Evolutionary conservation across 1,140 invertebrate genomes (phyloP), one percentile per base, ranked within the genome.

Genomic region (Brachystomella parvula): DNA sequence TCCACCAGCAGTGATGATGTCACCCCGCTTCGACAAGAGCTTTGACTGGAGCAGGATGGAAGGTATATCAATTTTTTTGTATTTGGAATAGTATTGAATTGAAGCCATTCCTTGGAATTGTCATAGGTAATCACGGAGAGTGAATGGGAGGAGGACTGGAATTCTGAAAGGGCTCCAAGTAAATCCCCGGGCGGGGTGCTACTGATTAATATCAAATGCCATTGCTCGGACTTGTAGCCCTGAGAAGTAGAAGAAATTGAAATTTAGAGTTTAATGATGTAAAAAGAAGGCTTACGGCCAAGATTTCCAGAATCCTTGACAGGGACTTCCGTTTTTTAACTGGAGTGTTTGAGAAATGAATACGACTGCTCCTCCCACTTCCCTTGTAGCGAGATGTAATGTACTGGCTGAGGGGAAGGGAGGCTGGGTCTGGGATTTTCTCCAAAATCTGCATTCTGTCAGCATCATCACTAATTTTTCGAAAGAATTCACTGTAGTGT

Each of bases 51-150:
- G 30, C 61, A 68, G 12, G 21, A 3, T 1, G 68, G 68, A 6
- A 70, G 24, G 21, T 56, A 62, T 2, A 67, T 1, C 44, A 70
- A 39, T 44, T 56, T 57, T 26, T 53, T 53, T 24, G 63, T 67
- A 24, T 70, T 63, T n/a, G 29, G 31, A 26, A 70, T 61, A 0
- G 31, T 49, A 28, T 66, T 67, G 53, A 67, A 70, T 31, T 53
- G 17, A 9, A 70, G 47, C 68, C 68, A 70, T 9, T 66, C 68
- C 32, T 28, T 9, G 0, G 64, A 66, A 2, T 21, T 17, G 31
- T 63, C 49, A 44, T 64, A 70, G n/a, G 68, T 67, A 9, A 64
- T 12, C 3, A 70, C 26, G 24, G 68, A 64, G 0, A 70, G 3
- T 2, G 65, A 1, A 47, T 64, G 21, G 44, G 19, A 6, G 3